phyloP scores from a whole-genome alignment of 2,113 vertebrate genomes.

The Grantiella picta region DNA sequence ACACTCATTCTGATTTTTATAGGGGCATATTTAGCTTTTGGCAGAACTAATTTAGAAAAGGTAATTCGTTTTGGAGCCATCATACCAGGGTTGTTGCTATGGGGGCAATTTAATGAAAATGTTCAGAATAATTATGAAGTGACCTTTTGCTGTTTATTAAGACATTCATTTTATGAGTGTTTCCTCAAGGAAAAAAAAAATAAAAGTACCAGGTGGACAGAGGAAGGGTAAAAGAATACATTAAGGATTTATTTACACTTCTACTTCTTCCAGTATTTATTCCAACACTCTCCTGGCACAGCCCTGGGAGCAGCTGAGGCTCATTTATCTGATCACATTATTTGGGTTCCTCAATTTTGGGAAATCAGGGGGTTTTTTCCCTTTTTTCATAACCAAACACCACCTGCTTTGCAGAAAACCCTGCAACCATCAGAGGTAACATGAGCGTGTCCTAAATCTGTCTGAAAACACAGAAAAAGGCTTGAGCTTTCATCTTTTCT shows the following conservation, averaged over 20 bases:
- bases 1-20: neutral
- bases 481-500: neutral
- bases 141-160: conserved; percentile 16
- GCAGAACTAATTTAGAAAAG: conserved; percentile 38
- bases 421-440: neutral
- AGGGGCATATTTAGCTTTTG: neutral
- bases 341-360: neutral
- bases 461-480: neutral
- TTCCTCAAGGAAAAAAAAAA: neutral
- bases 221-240: neutral
- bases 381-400: neutral
- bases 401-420: neutral
- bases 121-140: neutral
- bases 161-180: neutral
- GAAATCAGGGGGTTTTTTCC: neutral
- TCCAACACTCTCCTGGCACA: neutral
- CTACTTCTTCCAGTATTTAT: neutral
- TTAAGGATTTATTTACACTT: neutral
- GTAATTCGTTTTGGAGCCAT: neutral
- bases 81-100: neutral
- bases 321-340: neutral
- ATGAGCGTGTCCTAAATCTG: neutral
- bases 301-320: neutral
- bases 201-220: neutral
- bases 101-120: conserved; percentile 14